These are phyloP conservation scores for Bombus cullumanus DNA, from an alignment of 1,140 invertebrate species.

Conservation along the genomic window DNA sequence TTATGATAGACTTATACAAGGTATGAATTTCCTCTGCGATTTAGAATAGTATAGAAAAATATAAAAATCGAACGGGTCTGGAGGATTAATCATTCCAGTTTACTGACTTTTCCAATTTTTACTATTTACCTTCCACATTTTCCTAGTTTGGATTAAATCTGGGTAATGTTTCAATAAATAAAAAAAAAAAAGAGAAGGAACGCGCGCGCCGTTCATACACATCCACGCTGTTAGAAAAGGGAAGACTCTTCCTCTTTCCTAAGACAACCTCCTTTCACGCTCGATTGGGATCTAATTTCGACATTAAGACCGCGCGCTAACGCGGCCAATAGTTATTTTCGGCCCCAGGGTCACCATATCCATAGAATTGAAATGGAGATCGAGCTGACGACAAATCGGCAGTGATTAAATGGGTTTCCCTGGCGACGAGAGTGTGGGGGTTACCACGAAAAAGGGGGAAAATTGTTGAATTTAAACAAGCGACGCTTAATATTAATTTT, in stretches of 20 bases:
- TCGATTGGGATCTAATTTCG: conserved; percentile 50
- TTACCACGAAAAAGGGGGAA: background rate
- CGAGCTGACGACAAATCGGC: conserved; percentile 26
- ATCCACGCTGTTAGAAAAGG: background rate
- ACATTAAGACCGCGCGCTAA: conserved; percentile 29
- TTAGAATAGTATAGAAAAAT: too few species aligned
- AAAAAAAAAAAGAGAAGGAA: too few species aligned
- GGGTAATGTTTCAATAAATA: too few species aligned
- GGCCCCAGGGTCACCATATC: background rate
- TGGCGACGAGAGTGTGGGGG: too few species aligned
- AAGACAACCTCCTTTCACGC: conserved; percentile 20
- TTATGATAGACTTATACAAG: too few species aligned
- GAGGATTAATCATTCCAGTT: too few species aligned
- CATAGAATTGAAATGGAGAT: conserved; percentile 33
- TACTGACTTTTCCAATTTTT: too few species aligned
- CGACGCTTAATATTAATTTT: conserved; percentile 32
- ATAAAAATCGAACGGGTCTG: too few species aligned
- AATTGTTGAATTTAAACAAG: conserved; percentile 44
- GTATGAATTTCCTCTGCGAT: too few species aligned
- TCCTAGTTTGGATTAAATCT: too few species aligned
- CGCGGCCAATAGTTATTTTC: conserved; percentile 20
- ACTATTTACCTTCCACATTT: too few species aligned
- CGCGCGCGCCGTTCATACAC: too few species aligned
- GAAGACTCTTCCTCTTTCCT: background rate
- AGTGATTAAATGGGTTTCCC: conserved; percentile 30